Evolutionary conservation across 2,113 vertebrate species (phyloP), one percentile per base, ranked within the genome.

Genomic region (Oncorhynchus keta): DNA sequence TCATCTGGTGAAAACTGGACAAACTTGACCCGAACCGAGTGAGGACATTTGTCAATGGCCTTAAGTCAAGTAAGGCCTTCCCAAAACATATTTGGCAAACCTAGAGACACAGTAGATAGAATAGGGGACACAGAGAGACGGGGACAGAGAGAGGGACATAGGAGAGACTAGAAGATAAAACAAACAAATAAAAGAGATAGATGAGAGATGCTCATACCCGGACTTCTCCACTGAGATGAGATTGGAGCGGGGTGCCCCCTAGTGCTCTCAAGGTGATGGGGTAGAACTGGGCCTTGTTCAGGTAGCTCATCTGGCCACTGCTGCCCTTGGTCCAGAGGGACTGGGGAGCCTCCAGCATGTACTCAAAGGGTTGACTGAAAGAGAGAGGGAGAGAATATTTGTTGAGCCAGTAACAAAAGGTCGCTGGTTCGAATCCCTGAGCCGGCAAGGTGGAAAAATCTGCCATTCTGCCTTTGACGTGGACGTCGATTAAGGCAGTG

Each of bases 201-300:
- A 45, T 45, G 12, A 30, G 24, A 16, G 57, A 3, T 3, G 49
- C 70, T 35, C 94, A 92, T 77, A 96, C 95, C 68, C 95, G 89
- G 68, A 95, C 94, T 93, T 93, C 95, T 88, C 92, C 94, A 89
- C 95, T 95, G 62, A 94, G 93, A 51, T 94, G 93, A 80, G 93
- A 94, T 79, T 93, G 81, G 20, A 92, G 92, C 87, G 95, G 94
- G 2, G 30, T 89, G 82, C 91, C 86, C 88, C 92, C 92, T 65
- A 87, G 88, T 83, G 94, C 94, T 80, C 94, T 94, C 35, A 96
- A 81, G 0, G 92, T 94, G 81, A 96, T 90, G 0, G 95, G 95
- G 45, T 96, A 96, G 81, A 96, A 96, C 77, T 96, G 95, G 57
- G 95, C 95, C 84, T 96, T 95, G 82, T 95, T 95, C 79, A 95